Evolutionary conservation across 2,888 invertebrate genomes (phyloP), one percentile per base, ranked within the genome.

Genomic region (Antitype chi): DNA sequence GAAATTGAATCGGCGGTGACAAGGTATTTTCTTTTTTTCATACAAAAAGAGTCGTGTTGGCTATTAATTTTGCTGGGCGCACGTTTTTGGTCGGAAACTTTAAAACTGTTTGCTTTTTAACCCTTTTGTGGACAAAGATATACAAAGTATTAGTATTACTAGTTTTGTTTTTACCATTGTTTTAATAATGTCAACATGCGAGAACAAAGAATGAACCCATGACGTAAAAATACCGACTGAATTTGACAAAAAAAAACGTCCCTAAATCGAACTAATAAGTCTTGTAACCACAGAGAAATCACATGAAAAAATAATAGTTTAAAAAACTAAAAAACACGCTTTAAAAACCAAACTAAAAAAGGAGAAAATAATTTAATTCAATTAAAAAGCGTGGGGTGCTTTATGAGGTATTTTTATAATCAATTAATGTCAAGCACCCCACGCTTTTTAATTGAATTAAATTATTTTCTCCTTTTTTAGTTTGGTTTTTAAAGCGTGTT

Each of bases 1-100:
- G 71, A 81, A 89, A 90, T 89, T 88, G 81, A 90, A 89, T 89
- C 82, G 78, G 84, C 67, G 81, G 80, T 81, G 84, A 78, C 80
- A 76, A 73, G 72, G 70, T 84, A 5, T 38, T 38, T 76, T 83
- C 83, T 82, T 77, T 77, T 70, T 82, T 85, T 72, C 62, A 2
- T 71, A n/a, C 6, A 73, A 82, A 84, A 60, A 80, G 71, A 47
- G 20, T 25, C 23, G 32, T 68, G 74, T 60, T 71, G 60, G 55
- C 64, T 75, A 84, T 79, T 84, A 81, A 72, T 76, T 86, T 84
- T 60, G 66, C 13, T 28, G 47, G n/a, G 73, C 28, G 53, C 64
- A 64, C 73, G 62, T 76, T 85, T 80, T 71, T 74, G 49, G 53
- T 66, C 28, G 28, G 23, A 52, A 76, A 64, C 20, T 74, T 70